Evolutionary conservation across 1,140 invertebrate species (phyloP).

Genomic region (Drosophila pectinifera): DNA sequence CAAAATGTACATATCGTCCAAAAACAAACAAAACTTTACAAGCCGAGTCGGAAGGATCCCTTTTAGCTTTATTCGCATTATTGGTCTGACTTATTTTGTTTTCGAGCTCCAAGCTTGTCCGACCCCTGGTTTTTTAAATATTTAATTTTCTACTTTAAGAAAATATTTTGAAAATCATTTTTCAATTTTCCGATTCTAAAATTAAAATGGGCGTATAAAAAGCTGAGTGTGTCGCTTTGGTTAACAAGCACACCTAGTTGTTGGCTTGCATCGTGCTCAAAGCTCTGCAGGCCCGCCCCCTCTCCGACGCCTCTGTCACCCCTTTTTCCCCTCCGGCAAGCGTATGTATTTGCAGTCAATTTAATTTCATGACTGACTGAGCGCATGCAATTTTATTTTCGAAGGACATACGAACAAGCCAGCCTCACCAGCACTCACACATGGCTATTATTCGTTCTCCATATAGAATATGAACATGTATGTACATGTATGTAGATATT

Average conservation of each 20-base stretch:
- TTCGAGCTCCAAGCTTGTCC: too few relatives aligned
- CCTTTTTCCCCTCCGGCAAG: constrained; percentile 7
- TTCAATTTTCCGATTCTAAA: background rate
- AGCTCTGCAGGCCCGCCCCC: constrained; percentile 18
- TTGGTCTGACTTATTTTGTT: too few relatives aligned
- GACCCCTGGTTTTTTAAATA: too few relatives aligned
- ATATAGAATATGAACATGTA: constrained; percentile 12
- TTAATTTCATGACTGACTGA: constrained; percentile 85
- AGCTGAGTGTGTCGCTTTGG: constrained; percentile 16
- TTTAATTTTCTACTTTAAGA: too few relatives aligned
- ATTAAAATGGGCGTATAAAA: constrained; percentile 46
- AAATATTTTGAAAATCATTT: background rate
- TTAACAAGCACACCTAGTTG: constrained; percentile 18
- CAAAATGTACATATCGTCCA: too few relatives aligned
- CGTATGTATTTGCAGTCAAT: constrained; percentile 84
- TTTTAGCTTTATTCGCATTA: too few relatives aligned
- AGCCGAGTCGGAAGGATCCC: too few relatives aligned
- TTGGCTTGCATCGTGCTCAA: constrained; percentile 48
- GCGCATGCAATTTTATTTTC: constrained; percentile 81
- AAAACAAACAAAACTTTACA: too few relatives aligned
- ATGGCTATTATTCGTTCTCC: constrained; percentile 24
- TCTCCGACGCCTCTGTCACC: constrained; percentile 9
- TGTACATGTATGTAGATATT: too few relatives aligned
- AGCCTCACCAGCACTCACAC: constrained; percentile 40
- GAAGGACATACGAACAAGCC: constrained; percentile 65